Evolutionary conservation across 1,140 invertebrate genomes (phyloP), one percentile per base, ranked within the genome.

Genomic region (Lasioglossum baleicum): DNA sequence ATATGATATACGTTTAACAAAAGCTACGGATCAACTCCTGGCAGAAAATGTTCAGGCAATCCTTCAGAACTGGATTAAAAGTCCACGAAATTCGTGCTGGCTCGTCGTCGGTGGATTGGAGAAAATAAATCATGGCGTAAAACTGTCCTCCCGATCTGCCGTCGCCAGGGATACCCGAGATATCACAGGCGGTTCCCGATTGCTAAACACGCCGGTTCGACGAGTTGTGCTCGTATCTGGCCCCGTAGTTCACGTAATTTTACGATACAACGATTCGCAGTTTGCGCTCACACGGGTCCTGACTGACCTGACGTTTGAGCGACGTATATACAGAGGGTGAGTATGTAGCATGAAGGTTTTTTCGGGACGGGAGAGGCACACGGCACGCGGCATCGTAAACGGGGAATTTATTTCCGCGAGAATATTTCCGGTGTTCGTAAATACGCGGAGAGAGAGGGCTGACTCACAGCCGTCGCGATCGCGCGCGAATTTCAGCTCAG

Each of bases 371-470:
- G 17, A 13, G 42, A 11, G 42, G 42, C 42, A 35, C 53, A 26
- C 61, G 71, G 15, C 65, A 64, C 44, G 65, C 26, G 48, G 13
- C 51, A 22, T 67, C 77, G 70, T 80, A 80, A 80, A 80, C 61
- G 40, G 20, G 20, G 71, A 61, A 60, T 80, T 80, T 80, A 80
- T 53, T 67, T 67, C 63, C 53, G 61, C 71, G 48, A 66, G 71
- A 80, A 80, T 72, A 78, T 78, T 78, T 72, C 75, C 69, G 51
- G 31, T 63, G 68, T 72, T 78, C 75, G 75, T 64, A 63, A 72
- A 78, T 64, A 56, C 31, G 15, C 5, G 17, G 51, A 53, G 51
- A 53, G 51, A 48, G 13, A 53, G 2, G 7, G 17, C 20, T 31
- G 60, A 53, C 80, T 75, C 71, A 51, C 61, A 64, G 75, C 53